A percentile compares a stretch with the other conserved stretches of the same genome.
Conservation (phyloP, 2,113 vertebrate genomes). For the Alces alces region DNA sequence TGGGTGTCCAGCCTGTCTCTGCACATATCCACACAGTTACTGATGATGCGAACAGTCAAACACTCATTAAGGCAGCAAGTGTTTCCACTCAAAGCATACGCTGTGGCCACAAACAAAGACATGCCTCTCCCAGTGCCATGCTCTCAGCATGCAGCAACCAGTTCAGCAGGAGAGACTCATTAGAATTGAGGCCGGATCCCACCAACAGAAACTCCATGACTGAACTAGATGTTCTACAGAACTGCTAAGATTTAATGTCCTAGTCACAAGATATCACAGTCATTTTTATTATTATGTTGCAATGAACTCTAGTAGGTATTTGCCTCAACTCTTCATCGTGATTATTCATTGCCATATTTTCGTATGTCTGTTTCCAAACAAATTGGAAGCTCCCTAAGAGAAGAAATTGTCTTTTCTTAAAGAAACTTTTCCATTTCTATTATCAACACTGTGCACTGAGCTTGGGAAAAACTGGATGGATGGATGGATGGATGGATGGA, state of each 20-base stretch:
- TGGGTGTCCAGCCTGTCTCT: not conserved
- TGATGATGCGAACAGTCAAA: slow-evolving; percentile 30
- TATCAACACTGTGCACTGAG: not conserved
- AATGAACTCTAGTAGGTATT: not conserved
- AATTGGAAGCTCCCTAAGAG: not conserved
- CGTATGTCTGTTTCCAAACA: not conserved
- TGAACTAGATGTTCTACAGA: slow-evolving; percentile 53
- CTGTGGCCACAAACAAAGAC: slow-evolving; percentile 42
- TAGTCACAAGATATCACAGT: not conserved
- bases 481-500: not conserved
- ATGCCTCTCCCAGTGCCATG: slow-evolving; percentile 40
- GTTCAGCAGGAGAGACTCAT: slow-evolving; percentile 58
- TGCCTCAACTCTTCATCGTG: not conserved
- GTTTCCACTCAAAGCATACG: slow-evolving; percentile 22
- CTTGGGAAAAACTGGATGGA: not conserved
- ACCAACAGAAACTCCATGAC: slow-evolving; percentile 44
- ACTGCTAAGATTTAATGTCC: slow-evolving; percentile 48
- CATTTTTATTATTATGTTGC: not conserved
- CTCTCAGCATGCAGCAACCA: slow-evolving; percentile 34
- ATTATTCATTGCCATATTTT: not conserved
- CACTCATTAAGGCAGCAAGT: slow-evolving; percentile 26
- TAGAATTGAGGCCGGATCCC: slow-evolving; percentile 46
- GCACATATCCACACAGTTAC: not conserved
- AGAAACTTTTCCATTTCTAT: not conserved
- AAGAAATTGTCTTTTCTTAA: not conserved